Percentiles rank a stretch among this genome's conserved stretches.
These are phyloP conservation scores for Pandemis heparana DNA, from an alignment of 2,888 invertebrate species.

Conservation along the genomic window DNA sequence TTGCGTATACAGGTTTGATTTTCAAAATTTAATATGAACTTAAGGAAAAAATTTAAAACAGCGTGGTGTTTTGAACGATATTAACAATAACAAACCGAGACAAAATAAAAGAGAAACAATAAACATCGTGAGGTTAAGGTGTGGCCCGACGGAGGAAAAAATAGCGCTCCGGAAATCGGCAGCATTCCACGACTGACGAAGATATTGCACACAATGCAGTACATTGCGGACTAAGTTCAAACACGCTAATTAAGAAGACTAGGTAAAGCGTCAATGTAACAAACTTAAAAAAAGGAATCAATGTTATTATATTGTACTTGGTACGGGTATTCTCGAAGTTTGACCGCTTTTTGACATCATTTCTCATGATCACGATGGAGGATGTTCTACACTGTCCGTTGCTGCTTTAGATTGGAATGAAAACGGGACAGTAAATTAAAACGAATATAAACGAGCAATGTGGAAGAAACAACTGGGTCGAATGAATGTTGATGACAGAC, in stretches of 20 bases:
- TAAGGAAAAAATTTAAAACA: background rate
- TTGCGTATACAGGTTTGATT: too few species aligned
- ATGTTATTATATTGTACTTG: too few species aligned
- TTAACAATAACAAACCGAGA: slow-evolving; percentile 13
- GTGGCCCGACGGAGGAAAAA: background rate
- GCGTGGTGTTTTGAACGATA: background rate
- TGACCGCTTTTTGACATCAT: too few species aligned
- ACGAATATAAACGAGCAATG: background rate
- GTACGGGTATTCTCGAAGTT: too few species aligned
- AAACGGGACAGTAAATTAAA: background rate
- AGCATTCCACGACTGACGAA: background rate
- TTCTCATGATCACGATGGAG: too few species aligned
- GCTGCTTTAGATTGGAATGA: background rate
- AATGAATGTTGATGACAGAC: background rate
- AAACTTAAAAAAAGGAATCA: too few species aligned
- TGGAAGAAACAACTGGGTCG: background rate
- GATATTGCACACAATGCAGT: background rate
- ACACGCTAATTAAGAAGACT: background rate
- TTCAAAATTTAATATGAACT: background rate
- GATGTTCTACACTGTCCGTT: background rate
- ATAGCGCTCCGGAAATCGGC: background rate
- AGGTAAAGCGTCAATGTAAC: background rate
- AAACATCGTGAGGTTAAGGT: background rate
- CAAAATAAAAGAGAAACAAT: background rate
- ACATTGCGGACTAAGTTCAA: background rate